Evolutionary conservation across 2,797 vertebrate genomes (phyloP).

Genomic region (Luscinia luscinia): DNA sequence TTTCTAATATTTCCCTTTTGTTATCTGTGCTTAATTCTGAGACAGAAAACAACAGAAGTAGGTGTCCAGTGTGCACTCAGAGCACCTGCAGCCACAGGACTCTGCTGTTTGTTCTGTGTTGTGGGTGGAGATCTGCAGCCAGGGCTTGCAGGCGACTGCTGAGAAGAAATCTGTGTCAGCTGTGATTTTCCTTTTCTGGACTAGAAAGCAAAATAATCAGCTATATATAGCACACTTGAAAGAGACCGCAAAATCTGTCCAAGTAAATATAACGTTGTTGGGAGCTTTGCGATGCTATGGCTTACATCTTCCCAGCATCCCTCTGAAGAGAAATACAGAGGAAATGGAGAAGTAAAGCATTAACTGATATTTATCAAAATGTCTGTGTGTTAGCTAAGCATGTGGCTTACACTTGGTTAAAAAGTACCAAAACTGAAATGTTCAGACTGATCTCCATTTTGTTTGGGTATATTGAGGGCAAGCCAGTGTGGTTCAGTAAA

Average conservation of each 20-base stretch:
- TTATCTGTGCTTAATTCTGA: not conserved
- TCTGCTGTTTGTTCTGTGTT: not conserved
- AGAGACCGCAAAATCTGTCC: slow-evolving; percentile 10
- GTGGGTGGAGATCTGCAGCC: slow-evolving; percentile 12
- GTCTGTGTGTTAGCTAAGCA: not conserved
- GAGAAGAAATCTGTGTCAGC: slow-evolving; percentile 64
- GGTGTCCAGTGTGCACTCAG: not conserved
- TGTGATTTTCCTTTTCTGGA: slow-evolving; percentile 31
- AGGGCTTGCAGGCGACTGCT: slow-evolving; percentile 21
- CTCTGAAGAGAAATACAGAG: not conserved
- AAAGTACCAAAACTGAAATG: not conserved
- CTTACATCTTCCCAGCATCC: not conserved
- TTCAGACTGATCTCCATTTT: not conserved
- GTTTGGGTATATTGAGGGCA: not conserved
- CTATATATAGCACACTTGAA: slow-evolving; percentile 42
- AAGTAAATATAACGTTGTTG: not conserved
- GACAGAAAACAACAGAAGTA: not conserved
- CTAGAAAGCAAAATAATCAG: slow-evolving; percentile 47
- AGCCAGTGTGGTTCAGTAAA: not conserved
- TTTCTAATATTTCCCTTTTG: not conserved
- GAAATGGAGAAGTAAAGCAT: not conserved
- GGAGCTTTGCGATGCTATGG: not conserved
- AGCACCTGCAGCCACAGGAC: not conserved
- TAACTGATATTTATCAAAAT: not conserved
- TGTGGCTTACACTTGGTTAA: not conserved